phyloP scores from a whole-genome alignment of 1,140 invertebrate genomes.

The Trichonephila clavata region DNA sequence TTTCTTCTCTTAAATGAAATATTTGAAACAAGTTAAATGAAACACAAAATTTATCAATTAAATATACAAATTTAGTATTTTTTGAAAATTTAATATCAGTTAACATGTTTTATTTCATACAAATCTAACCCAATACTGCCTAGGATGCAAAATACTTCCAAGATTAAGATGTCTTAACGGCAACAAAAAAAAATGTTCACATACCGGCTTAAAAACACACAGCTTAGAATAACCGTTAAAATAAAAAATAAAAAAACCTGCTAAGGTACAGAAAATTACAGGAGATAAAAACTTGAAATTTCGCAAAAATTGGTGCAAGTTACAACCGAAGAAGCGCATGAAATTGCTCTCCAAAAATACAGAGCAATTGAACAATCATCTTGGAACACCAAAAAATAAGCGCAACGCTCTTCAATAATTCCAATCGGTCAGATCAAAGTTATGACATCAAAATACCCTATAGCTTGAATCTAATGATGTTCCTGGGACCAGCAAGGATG shows the following conservation, averaged over 20 bases:
- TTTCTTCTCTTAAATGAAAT: no score
- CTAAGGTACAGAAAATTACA: background rate
- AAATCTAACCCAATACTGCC: no score
- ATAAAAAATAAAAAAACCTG: background rate
- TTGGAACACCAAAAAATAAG: background rate
- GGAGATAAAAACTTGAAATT: background rate
- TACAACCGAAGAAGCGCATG: background rate
- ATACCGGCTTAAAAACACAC: background rate
- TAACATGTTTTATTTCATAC: no score
- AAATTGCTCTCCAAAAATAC: background rate
- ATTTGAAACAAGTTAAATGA: no score
- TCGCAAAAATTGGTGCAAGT: background rate
- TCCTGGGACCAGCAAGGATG: background rate
- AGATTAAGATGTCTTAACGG: background rate
- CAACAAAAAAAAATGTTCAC: background rate
- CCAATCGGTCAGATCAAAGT: conserved; percentile 60
- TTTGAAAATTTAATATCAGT: no score
- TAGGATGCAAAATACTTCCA: no score
- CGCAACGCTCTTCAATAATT: background rate
- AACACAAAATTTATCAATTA: no score
- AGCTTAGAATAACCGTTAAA: background rate
- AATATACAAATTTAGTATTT: no score
- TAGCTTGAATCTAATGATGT: background rate
- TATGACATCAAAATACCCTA: conserved; percentile 47
- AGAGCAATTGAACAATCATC: conserved; percentile 35